Percentiles rank a stretch among this genome's conserved stretches.
Conservation (phyloP, 1,140 invertebrate genomes). For the Berghia stephanieae region DNA sequence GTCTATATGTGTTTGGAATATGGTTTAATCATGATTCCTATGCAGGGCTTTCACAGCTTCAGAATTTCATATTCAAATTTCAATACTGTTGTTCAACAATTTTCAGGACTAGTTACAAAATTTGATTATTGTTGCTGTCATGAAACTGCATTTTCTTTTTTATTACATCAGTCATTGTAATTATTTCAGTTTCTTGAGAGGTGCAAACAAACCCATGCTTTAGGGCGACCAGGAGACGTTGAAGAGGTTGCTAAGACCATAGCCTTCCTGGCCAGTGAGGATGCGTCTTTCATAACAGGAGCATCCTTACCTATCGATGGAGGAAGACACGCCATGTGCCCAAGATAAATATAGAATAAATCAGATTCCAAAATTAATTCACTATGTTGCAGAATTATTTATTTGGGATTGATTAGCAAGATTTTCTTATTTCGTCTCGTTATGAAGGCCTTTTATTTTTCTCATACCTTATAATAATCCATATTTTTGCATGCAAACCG, state of each 20-base stretch:
- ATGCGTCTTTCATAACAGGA: constrained; percentile 84
- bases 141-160: not conserved
- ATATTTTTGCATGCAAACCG: too few species aligned
- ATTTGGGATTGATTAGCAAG: too few species aligned
- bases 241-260: constrained; percentile 83
- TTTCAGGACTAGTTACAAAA: not conserved
- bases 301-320: constrained; percentile 83
- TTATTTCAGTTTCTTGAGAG: constrained; percentile 75
- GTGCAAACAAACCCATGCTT: constrained; percentile 79
- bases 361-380: too few species aligned
- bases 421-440: too few species aligned
- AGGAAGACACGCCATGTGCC: constrained; percentile 80
- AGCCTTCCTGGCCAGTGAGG: constrained; percentile 82
- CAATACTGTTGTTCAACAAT: not conserved
- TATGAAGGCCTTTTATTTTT: too few species aligned
- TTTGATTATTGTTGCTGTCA: not conserved
- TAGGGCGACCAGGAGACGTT: constrained; percentile 79
- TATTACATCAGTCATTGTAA: constrained; percentile 9
- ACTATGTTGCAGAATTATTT: too few species aligned
- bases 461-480: too few species aligned
- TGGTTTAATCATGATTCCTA: not conserved
- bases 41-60: not conserved
- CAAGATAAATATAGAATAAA: too few species aligned
- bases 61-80: not conserved
- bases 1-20: not conserved